phyloP scores from a whole-genome alignment of 1,140 invertebrate genomes.

The Trichomalopsis sarcophagae region DNA sequence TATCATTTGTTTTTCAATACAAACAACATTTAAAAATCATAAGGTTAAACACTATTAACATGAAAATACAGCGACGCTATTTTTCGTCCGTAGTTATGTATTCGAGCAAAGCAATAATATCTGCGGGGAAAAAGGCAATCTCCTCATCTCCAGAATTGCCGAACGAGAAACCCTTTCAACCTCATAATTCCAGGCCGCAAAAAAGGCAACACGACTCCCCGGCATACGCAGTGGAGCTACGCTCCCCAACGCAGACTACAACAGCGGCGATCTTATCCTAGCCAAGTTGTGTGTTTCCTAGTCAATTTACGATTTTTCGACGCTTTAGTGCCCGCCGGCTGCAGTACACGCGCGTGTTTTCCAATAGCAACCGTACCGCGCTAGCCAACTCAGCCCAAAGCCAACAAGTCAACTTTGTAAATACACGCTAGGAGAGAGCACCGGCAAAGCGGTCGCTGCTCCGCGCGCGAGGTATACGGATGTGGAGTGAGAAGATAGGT shows the following conservation, averaged over 20 bases:
- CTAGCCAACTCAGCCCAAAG: neutral
- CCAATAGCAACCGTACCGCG: neutral
- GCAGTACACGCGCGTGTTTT: constrained; percentile 5
- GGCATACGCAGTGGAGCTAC: neutral
- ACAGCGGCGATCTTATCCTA: neutral
- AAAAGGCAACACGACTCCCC: neutral
- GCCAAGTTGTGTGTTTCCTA: neutral
- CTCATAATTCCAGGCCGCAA: neutral
- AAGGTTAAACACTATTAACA: no score
- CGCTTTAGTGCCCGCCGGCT: neutral
- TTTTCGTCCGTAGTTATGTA: neutral
- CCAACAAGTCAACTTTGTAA: constrained; percentile 6
- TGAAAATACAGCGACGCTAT: no score
- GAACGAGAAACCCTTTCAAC: neutral
- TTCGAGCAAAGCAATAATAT: neutral
- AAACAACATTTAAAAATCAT: no score
- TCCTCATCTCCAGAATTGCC: neutral
- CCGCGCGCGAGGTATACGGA: neutral
- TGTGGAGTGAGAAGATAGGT: neutral
- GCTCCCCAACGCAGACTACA: neutral
- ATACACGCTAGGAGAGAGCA: neutral
- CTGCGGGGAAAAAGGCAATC: neutral
- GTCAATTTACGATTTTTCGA: constrained; percentile 30
- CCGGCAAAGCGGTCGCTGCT: neutral
- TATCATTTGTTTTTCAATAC: no score